Evolutionary conservation across 1,140 invertebrate species (phyloP), one percentile per base, ranked within the genome.

Genomic region (Drosophila guanche): DNA sequence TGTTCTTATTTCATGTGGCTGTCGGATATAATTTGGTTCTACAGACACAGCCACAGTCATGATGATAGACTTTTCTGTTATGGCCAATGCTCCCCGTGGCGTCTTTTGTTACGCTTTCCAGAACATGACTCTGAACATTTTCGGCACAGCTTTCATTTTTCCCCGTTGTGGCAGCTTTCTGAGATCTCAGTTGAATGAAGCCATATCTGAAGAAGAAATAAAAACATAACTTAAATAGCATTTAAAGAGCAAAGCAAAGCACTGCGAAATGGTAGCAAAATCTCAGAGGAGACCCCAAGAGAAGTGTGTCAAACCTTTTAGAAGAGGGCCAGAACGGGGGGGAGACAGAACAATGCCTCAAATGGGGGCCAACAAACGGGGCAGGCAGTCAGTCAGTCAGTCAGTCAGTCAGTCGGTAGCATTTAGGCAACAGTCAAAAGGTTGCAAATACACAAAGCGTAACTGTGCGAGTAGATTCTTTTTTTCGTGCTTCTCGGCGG

Each of bases 231-330:
- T 79, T 77, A 81, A 85, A 85, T 81, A 68, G 60, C 83, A 88
- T 85, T 85, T 81, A 88, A 88, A 85, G 73, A 88, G 73, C 77
- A 59, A 29, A 77, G 33, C 33, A 37, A 10, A 12, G 10, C 29
- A 3, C 7, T 3, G 77, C 73, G 77, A 81, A 77, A 76, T 68
- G 75, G 73, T 68, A 73, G 66, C 73, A 79, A 10, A 37, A 79
- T 79, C 76, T 65, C 56, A 20, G 50, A 48, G 65, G 59, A 63
- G 65, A 61, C 71, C 54, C 76, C 76, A 37, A 12, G 10, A 75
- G 88, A 86, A 88, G 74, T 86, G 83, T 86, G 83, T 86, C 83
- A 83, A 86, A 86, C 78, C 76, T 83, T 86, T 88, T 72, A 76
- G 53, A 75, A 79, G 10, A 68, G 79, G 63, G 73, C 65, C 56